Conservation (phyloP, 2,113 vertebrate genomes). For the Callithrix jacchus region DNA sequence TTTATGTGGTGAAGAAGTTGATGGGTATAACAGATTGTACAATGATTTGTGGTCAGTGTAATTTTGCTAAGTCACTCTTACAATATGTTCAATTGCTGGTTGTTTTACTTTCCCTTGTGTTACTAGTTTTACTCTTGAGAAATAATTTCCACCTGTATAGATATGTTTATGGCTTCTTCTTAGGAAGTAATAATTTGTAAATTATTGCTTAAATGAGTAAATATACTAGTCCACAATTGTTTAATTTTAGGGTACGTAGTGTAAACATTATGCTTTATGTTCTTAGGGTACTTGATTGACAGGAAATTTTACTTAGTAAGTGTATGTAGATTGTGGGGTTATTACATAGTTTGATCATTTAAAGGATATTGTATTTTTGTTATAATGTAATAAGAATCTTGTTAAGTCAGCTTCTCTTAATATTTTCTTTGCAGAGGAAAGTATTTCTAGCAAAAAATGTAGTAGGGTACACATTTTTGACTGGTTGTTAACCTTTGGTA, state of each 20-base stretch:
- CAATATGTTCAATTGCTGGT: conserved; percentile 21
- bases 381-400: conserved; percentile 61
- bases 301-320: conserved; percentile 66
- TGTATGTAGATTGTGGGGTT: conserved; percentile 60
- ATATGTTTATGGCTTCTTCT: conserved; percentile 67
- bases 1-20: conserved; percentile 45
- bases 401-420: conserved; percentile 63
- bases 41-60: conserved; percentile 48
- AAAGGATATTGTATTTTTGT: conserved; percentile 59
- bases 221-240: conserved; percentile 60
- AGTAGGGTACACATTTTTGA: conserved; percentile 22
- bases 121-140: conserved; percentile 63
- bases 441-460: conserved; percentile 60
- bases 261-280: conserved; percentile 61
- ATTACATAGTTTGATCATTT: conserved; percentile 64
- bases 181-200: conserved; percentile 68
- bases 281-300: conserved; percentile 65
- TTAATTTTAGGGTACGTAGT: conserved; percentile 62
- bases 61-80: conserved; percentile 47
- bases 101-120: conserved; percentile 50
- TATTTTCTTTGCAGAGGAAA: conserved; percentile 71
- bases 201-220: conserved; percentile 65
- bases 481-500: conserved; percentile 52
- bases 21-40: conserved; percentile 30
- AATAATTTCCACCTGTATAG: conserved; percentile 64